These are phyloP conservation scores for Pitta sordida DNA, from an alignment of 2,113 vertebrate genomes.

Conservation along the genomic window DNA sequence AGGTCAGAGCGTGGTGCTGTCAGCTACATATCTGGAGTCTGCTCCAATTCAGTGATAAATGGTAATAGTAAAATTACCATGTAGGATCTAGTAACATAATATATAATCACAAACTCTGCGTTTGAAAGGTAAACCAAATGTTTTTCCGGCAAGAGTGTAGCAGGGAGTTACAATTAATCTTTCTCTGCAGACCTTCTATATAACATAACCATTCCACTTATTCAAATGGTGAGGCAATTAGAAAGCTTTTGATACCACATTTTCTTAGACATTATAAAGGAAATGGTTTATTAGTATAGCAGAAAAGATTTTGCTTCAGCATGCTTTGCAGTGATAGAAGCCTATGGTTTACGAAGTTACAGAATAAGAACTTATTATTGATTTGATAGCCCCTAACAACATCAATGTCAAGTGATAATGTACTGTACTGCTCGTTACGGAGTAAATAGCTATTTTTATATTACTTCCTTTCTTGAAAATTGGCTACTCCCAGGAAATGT, in stretches of 20 bases:
- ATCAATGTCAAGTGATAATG: slow-evolving; percentile 66
- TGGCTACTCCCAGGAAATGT: slow-evolving; percentile 55
- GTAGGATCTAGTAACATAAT: neutral
- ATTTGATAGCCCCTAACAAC: slow-evolving; percentile 67
- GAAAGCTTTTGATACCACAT: slow-evolving; percentile 8
- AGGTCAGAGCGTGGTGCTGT: neutral
- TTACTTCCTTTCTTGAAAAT: slow-evolving; percentile 72
- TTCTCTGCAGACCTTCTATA: neutral
- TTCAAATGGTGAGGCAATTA: slow-evolving; percentile 4
- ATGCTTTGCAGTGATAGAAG: slow-evolving; percentile 42
- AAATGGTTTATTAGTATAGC: neutral
- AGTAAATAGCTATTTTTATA: slow-evolving; percentile 74
- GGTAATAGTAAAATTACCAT: neutral
- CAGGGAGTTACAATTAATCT: neutral
- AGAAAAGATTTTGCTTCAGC: slow-evolving; percentile 13
- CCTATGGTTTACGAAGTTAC: slow-evolving; percentile 64
- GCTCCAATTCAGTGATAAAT: neutral
- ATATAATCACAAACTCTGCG: neutral
- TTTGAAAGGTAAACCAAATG: neutral
- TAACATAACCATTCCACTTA: neutral
- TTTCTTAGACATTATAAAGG: neutral
- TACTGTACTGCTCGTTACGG: slow-evolving; percentile 67
- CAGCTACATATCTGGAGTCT: neutral
- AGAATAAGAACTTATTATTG: slow-evolving; percentile 71
- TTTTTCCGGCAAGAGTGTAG: neutral